Percentiles rank a stretch among this genome's conserved stretches.
Evolutionary conservation across 2,888 invertebrate species (phyloP).

Genomic region (Volucella zonaria): DNA sequence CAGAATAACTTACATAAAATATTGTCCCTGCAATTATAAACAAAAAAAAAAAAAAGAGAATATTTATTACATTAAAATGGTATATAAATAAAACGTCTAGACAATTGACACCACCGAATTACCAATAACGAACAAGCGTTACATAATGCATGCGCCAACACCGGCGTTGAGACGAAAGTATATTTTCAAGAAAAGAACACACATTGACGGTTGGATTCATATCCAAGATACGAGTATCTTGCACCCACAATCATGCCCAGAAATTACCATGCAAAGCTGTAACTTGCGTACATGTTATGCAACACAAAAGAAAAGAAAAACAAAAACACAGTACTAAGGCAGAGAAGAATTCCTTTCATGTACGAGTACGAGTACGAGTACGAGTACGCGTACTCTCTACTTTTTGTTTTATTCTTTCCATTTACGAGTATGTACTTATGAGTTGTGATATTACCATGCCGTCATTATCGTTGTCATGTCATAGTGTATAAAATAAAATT

Average conservation of each 20-base stretch:
- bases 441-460: conserved; percentile 18
- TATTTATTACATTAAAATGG: too few species aligned
- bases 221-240: conserved; percentile 1
- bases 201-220: neutral
- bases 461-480: conserved; percentile 6
- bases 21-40: too few species aligned
- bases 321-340: neutral
- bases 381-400: too few species aligned
- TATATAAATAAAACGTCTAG: conserved; percentile 49
- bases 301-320: conserved; percentile 29
- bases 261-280: conserved; percentile 59
- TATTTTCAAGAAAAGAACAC: conserved; percentile 43
- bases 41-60: too few species aligned
- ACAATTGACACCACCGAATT: conserved; percentile 57
- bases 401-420: conserved; percentile 6
- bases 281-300: conserved; percentile 56
- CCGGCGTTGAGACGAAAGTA: conserved; percentile 35
- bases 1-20: too few species aligned
- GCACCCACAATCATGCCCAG: conserved; percentile 55
- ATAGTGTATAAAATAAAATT: neutral
- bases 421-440: conserved; percentile 2
- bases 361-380: neutral
- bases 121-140: conserved; percentile 50
- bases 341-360: neutral
- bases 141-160: conserved; percentile 55